Conservation (phyloP, 2,888 invertebrate genomes). For the Cantharis rustica region DNA sequence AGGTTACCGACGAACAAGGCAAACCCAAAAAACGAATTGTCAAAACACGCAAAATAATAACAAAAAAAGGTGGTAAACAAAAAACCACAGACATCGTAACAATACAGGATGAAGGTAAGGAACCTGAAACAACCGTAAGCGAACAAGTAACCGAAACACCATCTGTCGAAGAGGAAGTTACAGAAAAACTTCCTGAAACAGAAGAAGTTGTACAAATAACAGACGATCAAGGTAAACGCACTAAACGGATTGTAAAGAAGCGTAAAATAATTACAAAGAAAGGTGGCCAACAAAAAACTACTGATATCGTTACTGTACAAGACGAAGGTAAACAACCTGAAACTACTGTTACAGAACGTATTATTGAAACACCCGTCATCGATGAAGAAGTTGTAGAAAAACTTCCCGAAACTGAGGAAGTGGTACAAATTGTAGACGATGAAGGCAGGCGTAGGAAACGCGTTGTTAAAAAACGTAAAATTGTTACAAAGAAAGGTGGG, state of each 20-base stretch:
- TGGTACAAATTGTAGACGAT: no score
- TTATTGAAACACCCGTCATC: background rate
- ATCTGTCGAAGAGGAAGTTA: slow-evolving; percentile 33
- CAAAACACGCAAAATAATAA: slow-evolving; percentile 50
- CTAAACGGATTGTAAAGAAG: slow-evolving; percentile 10
- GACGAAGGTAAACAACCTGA: slow-evolving; percentile 38
- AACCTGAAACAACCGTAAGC: background rate
- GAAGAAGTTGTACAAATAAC: slow-evolving; percentile 35
- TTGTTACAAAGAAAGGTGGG: no score
- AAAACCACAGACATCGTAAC: slow-evolving; percentile 41
- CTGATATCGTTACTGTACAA: slow-evolving; percentile 38
- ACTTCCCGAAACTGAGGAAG: no score
- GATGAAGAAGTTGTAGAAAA: background rate
- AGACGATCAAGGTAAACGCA: slow-evolving; percentile 28
- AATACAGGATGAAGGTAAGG: background rate
- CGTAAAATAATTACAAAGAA: slow-evolving; percentile 20
- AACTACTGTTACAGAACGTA: slow-evolving; percentile 37
- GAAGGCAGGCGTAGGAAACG: no score
- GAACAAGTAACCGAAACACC: slow-evolving; percentile 9
- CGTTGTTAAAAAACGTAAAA: no score
- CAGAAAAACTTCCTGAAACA: slow-evolving; percentile 38
- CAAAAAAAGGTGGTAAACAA: slow-evolving; percentile 37
- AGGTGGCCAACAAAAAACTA: slow-evolving; percentile 16
- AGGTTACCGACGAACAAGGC: slow-evolving; percentile 35
- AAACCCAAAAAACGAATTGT: slow-evolving; percentile 43